phyloP scores from a whole-genome alignment of 2,888 invertebrate species.

The Belgica antarctica region DNA sequence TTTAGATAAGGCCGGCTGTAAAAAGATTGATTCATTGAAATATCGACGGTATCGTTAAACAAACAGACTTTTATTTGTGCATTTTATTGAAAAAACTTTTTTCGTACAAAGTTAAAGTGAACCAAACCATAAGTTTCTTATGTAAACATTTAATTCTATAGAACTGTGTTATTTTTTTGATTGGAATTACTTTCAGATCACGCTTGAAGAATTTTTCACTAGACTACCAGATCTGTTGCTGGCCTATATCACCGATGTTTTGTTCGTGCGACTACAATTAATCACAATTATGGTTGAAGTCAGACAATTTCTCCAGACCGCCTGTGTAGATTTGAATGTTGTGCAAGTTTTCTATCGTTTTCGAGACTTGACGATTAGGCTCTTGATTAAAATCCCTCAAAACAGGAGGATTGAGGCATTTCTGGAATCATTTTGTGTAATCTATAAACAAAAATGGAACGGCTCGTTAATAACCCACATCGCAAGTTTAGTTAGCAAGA shows the following conservation, averaged over 20 bases:
- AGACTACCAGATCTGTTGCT: slow-evolving; percentile 12
- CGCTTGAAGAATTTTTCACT: background rate
- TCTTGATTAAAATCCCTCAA: background rate
- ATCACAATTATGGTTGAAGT: no score
- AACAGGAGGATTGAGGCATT: background rate
- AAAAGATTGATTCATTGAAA: no score
- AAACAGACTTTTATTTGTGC: slow-evolving; percentile 1
- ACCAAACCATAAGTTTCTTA: background rate
- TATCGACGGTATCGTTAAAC: background rate
- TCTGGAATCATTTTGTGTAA: background rate
- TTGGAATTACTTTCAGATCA: slow-evolving; percentile 7
- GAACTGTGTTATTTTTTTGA: background rate
- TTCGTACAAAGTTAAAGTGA: background rate
- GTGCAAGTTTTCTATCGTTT: background rate
- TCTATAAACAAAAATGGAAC: background rate
- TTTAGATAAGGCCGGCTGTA: no score
- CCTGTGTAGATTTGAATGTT: background rate
- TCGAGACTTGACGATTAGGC: background rate
- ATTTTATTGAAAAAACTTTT: slow-evolving; percentile 24
- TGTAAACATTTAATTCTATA: slow-evolving; percentile 14
- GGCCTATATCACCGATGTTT: background rate
- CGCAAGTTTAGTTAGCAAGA: background rate
- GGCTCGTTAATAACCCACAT: background rate
- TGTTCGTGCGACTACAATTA: background rate
- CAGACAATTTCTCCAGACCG: background rate